Evolutionary conservation across 2,888 invertebrate species (phyloP).

Genomic region (Drosophila rubida): DNA sequence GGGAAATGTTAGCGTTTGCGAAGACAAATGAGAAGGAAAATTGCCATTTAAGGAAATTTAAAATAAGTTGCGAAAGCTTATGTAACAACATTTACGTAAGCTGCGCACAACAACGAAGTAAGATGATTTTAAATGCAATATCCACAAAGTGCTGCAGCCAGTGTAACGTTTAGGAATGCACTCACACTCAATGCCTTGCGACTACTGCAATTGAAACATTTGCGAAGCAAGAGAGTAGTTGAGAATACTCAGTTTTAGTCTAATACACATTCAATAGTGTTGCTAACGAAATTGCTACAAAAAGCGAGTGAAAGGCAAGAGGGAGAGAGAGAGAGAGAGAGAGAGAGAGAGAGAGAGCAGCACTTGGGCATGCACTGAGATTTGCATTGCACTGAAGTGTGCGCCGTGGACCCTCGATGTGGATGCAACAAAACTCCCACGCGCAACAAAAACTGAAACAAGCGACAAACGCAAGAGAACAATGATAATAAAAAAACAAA

Average conservation of each 20-base stretch:
- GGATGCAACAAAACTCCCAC: neutral
- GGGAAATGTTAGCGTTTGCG: neutral
- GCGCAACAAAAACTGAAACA: neutral
- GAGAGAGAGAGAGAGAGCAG: too few species aligned
- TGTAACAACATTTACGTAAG: neutral
- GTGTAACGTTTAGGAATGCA: neutral
- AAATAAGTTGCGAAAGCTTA: neutral
- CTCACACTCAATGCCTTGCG: too few species aligned
- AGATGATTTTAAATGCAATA: too few species aligned
- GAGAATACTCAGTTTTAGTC: neutral
- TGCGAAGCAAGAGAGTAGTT: neutral
- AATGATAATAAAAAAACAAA: neutral
- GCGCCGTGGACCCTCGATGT: neutral
- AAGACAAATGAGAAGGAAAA: neutral
- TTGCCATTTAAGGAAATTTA: neutral
- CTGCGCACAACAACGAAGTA: neutral
- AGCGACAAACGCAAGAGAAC: slow-evolving; percentile 6
- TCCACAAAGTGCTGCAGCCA: neutral
- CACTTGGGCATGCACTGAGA: slow-evolving; percentile 4
- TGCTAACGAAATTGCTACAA: too few species aligned
- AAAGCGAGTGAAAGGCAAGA: too few species aligned
- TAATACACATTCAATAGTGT: too few species aligned
- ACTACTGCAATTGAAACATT: neutral
- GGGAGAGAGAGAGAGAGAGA: too few species aligned
- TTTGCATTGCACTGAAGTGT: neutral